phyloP scores from a whole-genome alignment of 2,113 vertebrate genomes.

The Callorhinus ursinus region DNA sequence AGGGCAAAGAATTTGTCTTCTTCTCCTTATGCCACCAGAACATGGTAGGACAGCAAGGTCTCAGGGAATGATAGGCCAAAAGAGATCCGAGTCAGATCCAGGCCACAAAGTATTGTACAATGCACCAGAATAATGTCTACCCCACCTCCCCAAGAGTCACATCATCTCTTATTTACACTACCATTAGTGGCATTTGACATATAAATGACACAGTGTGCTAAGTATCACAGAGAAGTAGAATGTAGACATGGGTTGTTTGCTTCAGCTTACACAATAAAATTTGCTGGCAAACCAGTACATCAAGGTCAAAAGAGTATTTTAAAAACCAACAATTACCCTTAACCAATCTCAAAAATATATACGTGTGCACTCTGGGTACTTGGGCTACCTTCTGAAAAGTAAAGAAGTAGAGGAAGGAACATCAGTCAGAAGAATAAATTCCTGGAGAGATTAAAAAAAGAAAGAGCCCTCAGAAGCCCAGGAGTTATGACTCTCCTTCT shows the following conservation, averaged over 20 bases:
- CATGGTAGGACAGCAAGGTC: neutral
- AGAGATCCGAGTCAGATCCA: neutral
- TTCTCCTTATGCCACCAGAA: neutral
- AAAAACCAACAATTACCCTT: neutral
- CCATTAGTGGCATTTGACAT: neutral
- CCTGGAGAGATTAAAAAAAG: neutral
- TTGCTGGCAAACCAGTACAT: neutral
- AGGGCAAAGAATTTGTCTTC: neutral
- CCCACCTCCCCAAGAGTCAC: accelerated
- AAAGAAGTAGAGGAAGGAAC: neutral
- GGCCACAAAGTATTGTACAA: neutral
- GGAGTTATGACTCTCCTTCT: neutral
- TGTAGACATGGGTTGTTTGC: neutral
- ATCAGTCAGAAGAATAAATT: neutral
- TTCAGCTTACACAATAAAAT: neutral
- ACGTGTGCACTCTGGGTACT: neutral
- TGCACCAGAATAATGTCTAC: neutral
- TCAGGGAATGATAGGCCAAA: neutral
- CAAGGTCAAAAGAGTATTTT: conserved; percentile 16
- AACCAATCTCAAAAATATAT: neutral
- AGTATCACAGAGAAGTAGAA: neutral
- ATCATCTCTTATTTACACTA: neutral
- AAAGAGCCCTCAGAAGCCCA: neutral
- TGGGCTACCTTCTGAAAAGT: neutral
- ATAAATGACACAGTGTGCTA: neutral